Percentiles rank a stretch among this genome's conserved stretches.
These are phyloP conservation scores for Coecobrya sp. DNA, from an alignment of 2,888 invertebrate genomes.

Conservation along the genomic window DNA sequence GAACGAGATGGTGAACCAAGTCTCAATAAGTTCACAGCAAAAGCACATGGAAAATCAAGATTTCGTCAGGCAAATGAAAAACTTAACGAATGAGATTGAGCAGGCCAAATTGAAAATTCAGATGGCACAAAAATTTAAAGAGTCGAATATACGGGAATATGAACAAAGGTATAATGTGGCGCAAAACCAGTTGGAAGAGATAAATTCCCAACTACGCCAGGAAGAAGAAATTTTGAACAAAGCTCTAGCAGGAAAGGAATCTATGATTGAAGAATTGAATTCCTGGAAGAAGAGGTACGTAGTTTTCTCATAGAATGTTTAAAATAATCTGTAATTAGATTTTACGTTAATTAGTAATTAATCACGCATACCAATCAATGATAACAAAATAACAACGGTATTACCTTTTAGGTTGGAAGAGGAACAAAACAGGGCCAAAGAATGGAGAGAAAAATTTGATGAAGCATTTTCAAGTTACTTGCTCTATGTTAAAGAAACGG, in stretches of 20 bases:
- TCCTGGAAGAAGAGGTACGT: not conserved
- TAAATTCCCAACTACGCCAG: not conserved
- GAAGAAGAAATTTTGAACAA: not conserved
- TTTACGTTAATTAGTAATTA: too few relatives aligned
- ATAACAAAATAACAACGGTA: too few relatives aligned
- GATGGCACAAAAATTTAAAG: not conserved
- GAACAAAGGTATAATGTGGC: not conserved
- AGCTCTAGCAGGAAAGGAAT: not conserved
- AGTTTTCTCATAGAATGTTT: too few relatives aligned
- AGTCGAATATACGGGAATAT: not conserved
- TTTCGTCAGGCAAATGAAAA: not conserved
- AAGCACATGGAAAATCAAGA: not conserved
- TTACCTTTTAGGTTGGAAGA: too few relatives aligned
- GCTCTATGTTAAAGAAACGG: not conserved
- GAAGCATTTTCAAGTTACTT: not conserved
- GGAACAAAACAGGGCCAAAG: too few relatives aligned
- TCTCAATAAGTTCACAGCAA: not conserved
- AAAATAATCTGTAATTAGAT: too few relatives aligned
- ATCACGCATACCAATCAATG: too few relatives aligned
- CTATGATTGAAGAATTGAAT: not conserved
- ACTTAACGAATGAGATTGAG: not conserved
- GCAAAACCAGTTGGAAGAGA: not conserved
- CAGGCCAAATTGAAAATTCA: not conserved
- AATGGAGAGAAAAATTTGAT: not conserved
- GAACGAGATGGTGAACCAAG: constrained; percentile 11